Evolutionary conservation across 2,113 vertebrate species (phyloP).

Genomic region (Alces alces): DNA sequence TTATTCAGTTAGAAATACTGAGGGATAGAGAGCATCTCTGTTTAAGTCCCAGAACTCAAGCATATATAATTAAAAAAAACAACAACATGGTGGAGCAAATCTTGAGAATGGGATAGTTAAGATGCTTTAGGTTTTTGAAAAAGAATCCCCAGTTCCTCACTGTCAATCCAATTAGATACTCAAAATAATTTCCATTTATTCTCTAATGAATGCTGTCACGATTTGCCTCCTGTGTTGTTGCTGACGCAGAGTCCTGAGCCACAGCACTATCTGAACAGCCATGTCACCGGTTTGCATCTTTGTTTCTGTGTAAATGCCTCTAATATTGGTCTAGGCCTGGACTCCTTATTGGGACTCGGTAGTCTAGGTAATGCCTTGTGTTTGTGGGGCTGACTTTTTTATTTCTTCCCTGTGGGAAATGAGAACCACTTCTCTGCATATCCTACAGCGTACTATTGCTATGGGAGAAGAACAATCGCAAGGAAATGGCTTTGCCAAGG

Average conservation of each 20-base stretch:
- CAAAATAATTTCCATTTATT: slow-evolving; percentile 7
- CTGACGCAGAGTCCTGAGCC: not conserved
- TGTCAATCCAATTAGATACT: not conserved
- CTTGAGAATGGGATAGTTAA: not conserved
- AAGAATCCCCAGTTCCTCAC: not conserved
- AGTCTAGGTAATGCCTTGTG: not conserved
- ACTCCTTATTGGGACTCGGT: not conserved
- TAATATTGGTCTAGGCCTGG: not conserved
- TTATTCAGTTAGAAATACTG: slow-evolving; percentile 1
- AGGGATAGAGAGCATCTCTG: not conserved
- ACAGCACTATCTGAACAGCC: not conserved
- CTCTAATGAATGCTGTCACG: not conserved
- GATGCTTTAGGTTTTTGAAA: not conserved
- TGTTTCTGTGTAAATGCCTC: not conserved
- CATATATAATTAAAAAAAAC: not conserved
- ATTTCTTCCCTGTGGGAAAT: not conserved
- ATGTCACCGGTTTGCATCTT: not conserved
- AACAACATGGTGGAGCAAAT: not conserved
- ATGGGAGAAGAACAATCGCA: not conserved
- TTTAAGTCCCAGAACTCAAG: not conserved
- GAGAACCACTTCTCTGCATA: not conserved
- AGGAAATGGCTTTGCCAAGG: slow-evolving; percentile 7
- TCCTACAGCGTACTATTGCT: not conserved
- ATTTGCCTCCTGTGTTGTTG: not conserved
- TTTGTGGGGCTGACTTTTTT: not conserved